phyloP scores from a whole-genome alignment of 2,113 vertebrate species.

The Craseonycteris thonglongyai region DNA sequence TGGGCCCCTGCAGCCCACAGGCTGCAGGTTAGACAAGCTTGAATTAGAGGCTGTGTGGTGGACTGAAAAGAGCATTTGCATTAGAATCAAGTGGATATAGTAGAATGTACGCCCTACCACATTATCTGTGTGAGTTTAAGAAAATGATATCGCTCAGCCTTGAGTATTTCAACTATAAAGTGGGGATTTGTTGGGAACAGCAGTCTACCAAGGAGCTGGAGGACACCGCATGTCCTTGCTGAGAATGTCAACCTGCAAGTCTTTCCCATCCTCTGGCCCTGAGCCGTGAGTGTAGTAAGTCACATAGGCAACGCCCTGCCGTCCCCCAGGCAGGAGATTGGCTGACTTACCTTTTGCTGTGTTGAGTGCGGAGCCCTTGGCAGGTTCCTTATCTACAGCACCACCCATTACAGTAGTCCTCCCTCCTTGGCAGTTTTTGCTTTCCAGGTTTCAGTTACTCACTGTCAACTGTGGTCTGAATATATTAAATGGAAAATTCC shows the following conservation, averaged over 20 bases:
- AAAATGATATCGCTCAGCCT: not conserved
- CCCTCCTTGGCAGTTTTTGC: not conserved
- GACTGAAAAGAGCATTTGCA: not conserved
- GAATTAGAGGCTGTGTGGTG: not conserved
- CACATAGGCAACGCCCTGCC: not conserved
- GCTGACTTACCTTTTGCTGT: not conserved
- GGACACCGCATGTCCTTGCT: not conserved
- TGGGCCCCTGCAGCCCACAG: too few relatives aligned
- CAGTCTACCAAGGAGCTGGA: not conserved
- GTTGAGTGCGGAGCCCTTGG: not conserved
- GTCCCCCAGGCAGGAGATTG: rapidly evolving
- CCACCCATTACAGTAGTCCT: not conserved
- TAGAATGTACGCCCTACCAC: not conserved
- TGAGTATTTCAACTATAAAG: not conserved
- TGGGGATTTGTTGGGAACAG: not conserved
- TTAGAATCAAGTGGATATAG: not conserved
- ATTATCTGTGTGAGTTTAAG: not conserved
- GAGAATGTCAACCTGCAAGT: too few relatives aligned
- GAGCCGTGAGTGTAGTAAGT: not conserved
- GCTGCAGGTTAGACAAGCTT: too few relatives aligned
- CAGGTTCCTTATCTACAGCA: too few relatives aligned
- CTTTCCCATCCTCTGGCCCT: not conserved
- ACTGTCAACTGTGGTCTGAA: not conserved
- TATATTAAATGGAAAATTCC: not conserved
- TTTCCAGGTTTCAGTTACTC: not conserved